Percentiles rank a stretch among this genome's conserved stretches.
These are phyloP conservation scores for Drosophila gunungcola DNA, from an alignment of 1,140 invertebrate species.

Conservation along the genomic window DNA sequence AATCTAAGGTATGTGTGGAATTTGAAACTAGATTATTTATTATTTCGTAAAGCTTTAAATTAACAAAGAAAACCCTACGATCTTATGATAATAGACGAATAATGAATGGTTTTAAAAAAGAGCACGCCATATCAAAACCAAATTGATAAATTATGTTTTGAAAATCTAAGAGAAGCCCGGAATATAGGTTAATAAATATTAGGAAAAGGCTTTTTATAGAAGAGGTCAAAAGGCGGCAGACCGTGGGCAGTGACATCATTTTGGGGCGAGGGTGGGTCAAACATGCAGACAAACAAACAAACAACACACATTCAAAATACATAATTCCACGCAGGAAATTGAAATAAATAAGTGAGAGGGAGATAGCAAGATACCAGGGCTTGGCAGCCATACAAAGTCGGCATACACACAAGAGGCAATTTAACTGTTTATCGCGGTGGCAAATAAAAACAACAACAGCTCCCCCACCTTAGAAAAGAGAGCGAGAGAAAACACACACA, in stretches of 20 bases:
- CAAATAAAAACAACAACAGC: constrained; percentile 69
- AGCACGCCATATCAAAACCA: not conserved
- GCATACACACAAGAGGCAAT: constrained; percentile 51
- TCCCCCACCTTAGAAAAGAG: constrained; percentile 21
- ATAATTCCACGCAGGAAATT: constrained; percentile 60
- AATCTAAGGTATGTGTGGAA: not conserved
- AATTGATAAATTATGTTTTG: not conserved
- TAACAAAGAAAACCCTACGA: not conserved
- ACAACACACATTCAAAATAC: constrained; percentile 37
- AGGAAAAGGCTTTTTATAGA: constrained; percentile 11
- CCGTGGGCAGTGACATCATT: constrained; percentile 61
- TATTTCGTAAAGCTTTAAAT: too few species aligned
- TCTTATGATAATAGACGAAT: not conserved
- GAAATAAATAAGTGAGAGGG: constrained; percentile 18
- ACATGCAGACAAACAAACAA: constrained; percentile 38
- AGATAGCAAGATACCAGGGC: constrained; percentile 12
- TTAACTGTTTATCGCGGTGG: constrained; percentile 74
- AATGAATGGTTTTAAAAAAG: not conserved
- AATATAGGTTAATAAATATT: constrained; percentile 10
- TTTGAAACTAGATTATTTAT: too few species aligned
- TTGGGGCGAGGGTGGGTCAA: constrained; percentile 41
- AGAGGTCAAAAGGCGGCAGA: constrained; percentile 28
- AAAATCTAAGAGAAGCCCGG: not conserved
- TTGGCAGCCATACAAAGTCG: constrained; percentile 61
- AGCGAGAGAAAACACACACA: constrained; percentile 22